Conservation (phyloP, 2,888 invertebrate species). For the Orthosia gothica region DNA sequence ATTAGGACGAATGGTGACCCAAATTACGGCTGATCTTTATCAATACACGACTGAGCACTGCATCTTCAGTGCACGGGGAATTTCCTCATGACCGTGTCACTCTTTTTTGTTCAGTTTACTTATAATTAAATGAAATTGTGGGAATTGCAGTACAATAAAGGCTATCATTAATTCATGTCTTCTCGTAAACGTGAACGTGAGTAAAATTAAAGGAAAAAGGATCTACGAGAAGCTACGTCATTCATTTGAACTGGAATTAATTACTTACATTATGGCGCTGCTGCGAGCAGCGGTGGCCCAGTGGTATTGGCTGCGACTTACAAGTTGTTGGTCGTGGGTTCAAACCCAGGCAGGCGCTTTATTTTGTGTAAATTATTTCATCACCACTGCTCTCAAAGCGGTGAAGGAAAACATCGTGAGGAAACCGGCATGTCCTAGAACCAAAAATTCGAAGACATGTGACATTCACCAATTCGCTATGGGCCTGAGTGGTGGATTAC, state of each 20-base stretch:
- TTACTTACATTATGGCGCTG: slow-evolving; percentile 14
- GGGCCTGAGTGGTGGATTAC: no score
- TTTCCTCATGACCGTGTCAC: slow-evolving; percentile 12
- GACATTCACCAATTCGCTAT: no score
- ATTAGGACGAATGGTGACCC: no score
- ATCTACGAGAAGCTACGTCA: slow-evolving; percentile 15
- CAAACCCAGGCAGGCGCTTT: no score
- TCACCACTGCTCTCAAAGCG: no score
- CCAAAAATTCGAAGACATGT: no score
- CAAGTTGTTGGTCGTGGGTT: no score
- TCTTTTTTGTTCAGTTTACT: not conserved
- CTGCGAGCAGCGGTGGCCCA: no score
- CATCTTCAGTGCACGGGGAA: not conserved
- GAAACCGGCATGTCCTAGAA: no score
- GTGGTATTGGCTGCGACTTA: no score
- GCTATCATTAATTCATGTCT: slow-evolving; percentile 5
- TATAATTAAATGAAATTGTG: slow-evolving; percentile 30
- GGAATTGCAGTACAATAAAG: slow-evolving; percentile 34
- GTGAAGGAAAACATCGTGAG: no score
- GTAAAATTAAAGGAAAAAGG: slow-evolving; percentile 15
- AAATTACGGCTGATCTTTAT: not conserved
- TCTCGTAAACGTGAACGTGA: not conserved
- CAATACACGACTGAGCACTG: not conserved
- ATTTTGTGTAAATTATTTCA: no score
- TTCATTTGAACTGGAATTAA: slow-evolving; percentile 23